phyloP scores from a whole-genome alignment of 2,888 invertebrate species.

The Zele albiditarsus region DNA sequence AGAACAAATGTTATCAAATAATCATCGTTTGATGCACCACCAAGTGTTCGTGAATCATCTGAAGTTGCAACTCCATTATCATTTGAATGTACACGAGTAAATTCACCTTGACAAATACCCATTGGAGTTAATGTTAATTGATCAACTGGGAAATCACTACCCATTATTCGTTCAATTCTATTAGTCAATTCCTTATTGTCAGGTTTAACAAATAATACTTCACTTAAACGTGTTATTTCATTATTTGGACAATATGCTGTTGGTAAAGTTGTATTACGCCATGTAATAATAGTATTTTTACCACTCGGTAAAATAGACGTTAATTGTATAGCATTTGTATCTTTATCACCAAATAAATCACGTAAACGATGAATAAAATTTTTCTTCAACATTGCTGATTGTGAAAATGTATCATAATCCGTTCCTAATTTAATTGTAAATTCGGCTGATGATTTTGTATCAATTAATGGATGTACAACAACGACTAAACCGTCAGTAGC shows the following conservation, averaged over 20 bases:
- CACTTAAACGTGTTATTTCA: conserved; percentile 83
- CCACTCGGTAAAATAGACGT: conserved; percentile 79
- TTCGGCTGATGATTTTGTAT: conserved; percentile 82
- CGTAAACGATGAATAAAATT: conserved; percentile 88
- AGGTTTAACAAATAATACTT: conserved; percentile 79
- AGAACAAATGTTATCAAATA: conserved; percentile 89
- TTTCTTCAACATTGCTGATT: conserved; percentile 83
- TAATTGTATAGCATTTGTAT: conserved; percentile 83
- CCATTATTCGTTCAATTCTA: conserved; percentile 80
- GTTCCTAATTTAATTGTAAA: conserved; percentile 87
- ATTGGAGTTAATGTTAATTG: conserved; percentile 74
- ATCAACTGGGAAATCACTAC: conserved; percentile 80
- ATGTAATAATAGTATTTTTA: conserved; percentile 80
- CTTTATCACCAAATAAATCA: conserved; percentile 83
- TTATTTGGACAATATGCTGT: conserved; percentile 84
- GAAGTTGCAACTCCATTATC: conserved; percentile 59
- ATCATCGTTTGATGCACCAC: conserved; percentile 75
- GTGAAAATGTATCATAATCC: conserved; percentile 80
- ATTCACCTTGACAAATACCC: conserved; percentile 75
- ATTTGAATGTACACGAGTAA: conserved; percentile 68
- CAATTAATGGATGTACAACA: conserved; percentile 80
- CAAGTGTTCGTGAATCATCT: conserved; percentile 62
- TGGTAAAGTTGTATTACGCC: conserved; percentile 87
- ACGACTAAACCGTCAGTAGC: conserved; percentile 88
- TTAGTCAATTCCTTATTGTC: conserved; percentile 76